Conservation (phyloP, 1,140 invertebrate genomes). For the Marisa cornuarietis region DNA sequence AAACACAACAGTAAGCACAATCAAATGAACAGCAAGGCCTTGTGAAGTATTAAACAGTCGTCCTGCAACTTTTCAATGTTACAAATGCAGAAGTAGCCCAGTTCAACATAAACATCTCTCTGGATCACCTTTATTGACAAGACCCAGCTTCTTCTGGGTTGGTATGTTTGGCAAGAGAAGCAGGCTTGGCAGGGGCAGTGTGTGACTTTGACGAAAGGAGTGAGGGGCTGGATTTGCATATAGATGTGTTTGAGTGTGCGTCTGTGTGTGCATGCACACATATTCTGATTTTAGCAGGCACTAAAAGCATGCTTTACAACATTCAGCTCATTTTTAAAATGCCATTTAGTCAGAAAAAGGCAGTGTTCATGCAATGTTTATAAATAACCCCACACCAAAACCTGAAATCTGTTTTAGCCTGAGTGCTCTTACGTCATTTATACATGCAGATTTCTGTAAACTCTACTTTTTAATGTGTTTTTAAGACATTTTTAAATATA, state of each 20-base stretch:
- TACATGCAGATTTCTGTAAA: background rate
- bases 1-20: no score
- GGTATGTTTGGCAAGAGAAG: background rate
- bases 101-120: background rate
- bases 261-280: constrained; percentile 11
- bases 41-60: background rate
- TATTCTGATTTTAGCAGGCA: background rate
- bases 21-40: background rate
- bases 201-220: background rate
- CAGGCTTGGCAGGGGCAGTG: background rate
- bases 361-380: background rate
- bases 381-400: background rate
- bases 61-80: background rate
- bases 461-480: background rate
- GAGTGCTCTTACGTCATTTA: background rate
- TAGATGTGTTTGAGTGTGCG: constrained; percentile 5
- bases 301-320: no score
- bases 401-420: background rate
- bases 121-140: background rate
- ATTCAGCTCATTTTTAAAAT: background rate
- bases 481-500: no score
- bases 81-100: background rate
- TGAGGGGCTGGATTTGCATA: background rate
- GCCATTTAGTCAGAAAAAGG: constrained; percentile 2
- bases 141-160: background rate